phyloP scores from a whole-genome alignment of 2,113 vertebrate species.

The Hipposideros armiger region DNA sequence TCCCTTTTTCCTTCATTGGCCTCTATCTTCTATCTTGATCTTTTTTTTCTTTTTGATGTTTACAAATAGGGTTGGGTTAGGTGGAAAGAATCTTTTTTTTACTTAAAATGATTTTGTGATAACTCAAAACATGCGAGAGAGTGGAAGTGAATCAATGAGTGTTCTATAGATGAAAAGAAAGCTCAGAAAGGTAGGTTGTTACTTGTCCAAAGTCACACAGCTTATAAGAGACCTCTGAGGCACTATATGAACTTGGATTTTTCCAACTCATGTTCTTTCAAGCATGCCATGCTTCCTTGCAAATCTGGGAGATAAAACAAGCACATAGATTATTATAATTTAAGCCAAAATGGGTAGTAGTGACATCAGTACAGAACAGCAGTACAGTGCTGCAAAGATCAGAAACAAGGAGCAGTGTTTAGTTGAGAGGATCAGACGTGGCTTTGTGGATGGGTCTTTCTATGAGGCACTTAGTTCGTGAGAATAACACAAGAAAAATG shows the following conservation, averaged over 20 bases:
- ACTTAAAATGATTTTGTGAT: background rate
- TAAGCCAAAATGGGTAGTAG: background rate
- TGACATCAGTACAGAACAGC: background rate
- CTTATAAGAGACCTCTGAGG: background rate
- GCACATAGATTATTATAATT: background rate
- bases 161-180: background rate
- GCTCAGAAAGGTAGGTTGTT: background rate
- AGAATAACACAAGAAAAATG: background rate
- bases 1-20: background rate
- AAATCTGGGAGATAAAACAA: conserved; percentile 10
- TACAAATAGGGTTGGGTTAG: background rate
- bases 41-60: background rate
- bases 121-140: background rate
- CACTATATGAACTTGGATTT: background rate
- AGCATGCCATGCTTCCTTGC: background rate
- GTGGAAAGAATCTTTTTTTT: conserved; percentile 20
- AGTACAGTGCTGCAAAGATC: background rate
- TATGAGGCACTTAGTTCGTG: background rate
- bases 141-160: background rate
- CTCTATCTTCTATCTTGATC: background rate
- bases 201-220: background rate
- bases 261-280: background rate
- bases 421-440: background rate
- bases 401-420: background rate
- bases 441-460: background rate